Evolutionary conservation across 2,113 vertebrate genomes (phyloP), one percentile per base, ranked within the genome.

Genomic region (Bubo scandiacus): DNA sequence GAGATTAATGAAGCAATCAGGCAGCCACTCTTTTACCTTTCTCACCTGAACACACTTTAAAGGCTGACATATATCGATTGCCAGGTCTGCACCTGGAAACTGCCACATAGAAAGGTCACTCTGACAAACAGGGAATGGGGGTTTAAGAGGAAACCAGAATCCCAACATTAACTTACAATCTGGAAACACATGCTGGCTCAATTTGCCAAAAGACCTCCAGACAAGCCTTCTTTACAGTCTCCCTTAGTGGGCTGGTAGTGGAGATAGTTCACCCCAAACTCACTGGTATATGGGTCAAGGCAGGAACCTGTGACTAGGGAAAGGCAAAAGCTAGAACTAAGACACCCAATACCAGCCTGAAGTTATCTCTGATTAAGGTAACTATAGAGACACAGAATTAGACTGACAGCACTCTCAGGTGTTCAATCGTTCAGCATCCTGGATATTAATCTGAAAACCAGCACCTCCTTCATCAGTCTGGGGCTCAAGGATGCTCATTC

Each of bases 1-100:
- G 55, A 67, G 52, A 84, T 84, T 72, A 90, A 87, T 72, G 90
- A 90, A 90, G 90, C 82, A 81, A 84, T 87, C 66, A 58, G 42
- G 55, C 27, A 40, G 2, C 15, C 57, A 57, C 61, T 95, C 30
- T 71, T 92, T 68, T 84, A 81, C 49, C 70, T 86, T 81, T 88
- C 81, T 95, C 65, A 92, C 52, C 81, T 93, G 77, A 90, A 54
- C 38, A 51, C 29, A 52, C 67, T 83, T 90, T 49, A 85, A 68
- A 93, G 70, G 78, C 74, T 95, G 86, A 77, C 2, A 18, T 38
- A 12, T 10, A 94, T 55, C 0, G 15, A 95, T 23, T 92, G 88
- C 26, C 54, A 92, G 7, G 7, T 68, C 57, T 86, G 88, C 74
- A 80, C 57, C 77, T 82, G 70, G 38, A 86, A 65, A 30, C 71